A percentile compares a stretch with the other conserved stretches of the same genome.
phyloP scores from a whole-genome alignment of 2,888 invertebrate genomes.

The Athripsodes cinereus region DNA sequence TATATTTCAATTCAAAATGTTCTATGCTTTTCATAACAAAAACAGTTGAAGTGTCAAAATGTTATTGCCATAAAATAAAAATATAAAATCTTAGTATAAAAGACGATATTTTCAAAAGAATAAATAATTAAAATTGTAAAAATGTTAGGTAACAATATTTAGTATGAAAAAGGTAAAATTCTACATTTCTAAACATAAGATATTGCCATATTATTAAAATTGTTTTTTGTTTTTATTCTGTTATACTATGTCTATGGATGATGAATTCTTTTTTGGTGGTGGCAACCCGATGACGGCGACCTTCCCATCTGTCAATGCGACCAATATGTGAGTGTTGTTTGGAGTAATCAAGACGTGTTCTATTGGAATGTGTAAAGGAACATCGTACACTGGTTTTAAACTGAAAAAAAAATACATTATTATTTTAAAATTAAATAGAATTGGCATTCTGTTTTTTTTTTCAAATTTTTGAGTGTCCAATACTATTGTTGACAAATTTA shows the following conservation, averaged over 20 bases:
- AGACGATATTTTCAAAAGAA: background rate
- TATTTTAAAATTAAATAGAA: too few relatives aligned
- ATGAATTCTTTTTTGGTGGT: conserved; percentile 21
- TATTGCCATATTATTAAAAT: background rate
- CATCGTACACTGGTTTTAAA: conserved; percentile 45
- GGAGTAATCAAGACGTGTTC: conserved; percentile 46
- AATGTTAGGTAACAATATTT: too few relatives aligned
- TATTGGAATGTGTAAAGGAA: conserved; percentile 47
- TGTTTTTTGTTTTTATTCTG: background rate
- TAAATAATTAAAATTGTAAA: background rate
- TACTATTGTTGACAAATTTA: too few relatives aligned
- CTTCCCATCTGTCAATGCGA: conserved; percentile 52
- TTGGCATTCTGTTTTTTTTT: too few relatives aligned
- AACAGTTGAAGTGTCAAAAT: background rate
- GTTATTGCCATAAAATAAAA: too few relatives aligned
- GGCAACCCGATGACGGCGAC: conserved; percentile 38
- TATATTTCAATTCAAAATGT: background rate
- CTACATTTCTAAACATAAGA: background rate
- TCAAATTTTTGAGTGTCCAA: too few relatives aligned
- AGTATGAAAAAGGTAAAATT: too few relatives aligned
- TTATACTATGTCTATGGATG: conserved; percentile 13
- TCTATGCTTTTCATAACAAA: background rate
- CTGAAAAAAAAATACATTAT: conserved; percentile 32
- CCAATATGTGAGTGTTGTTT: conserved; percentile 52
- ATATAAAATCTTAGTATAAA: too few relatives aligned